phyloP scores from a whole-genome alignment of 2,113 vertebrate genomes.

The Pandion haliaetus region DNA sequence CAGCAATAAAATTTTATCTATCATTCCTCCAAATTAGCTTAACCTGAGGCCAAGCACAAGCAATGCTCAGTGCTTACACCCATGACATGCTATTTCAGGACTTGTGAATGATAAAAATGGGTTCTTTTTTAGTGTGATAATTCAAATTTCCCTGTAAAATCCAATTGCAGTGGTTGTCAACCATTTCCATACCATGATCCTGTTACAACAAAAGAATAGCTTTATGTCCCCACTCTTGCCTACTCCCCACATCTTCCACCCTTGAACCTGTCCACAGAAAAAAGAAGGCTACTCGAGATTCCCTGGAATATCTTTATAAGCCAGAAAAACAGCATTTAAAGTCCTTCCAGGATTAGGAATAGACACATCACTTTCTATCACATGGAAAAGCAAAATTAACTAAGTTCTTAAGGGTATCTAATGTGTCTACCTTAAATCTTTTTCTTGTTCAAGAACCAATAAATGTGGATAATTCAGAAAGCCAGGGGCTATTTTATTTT shows the following conservation, averaged over 20 bases:
- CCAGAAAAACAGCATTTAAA: neutral
- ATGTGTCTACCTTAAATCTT: neutral
- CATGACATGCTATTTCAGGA: conserved; percentile 41
- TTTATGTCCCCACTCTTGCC: neutral
- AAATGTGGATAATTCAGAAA: neutral
- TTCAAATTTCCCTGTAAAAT: conserved; percentile 18
- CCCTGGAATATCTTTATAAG: neutral
- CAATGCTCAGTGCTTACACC: neutral
- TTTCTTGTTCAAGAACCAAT: neutral
- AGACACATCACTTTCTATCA: neutral
- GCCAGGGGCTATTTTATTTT: neutral
- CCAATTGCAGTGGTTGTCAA: neutral
- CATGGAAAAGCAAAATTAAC: neutral
- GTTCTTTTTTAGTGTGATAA: conserved; percentile 16
- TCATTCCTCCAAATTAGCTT: conserved; percentile 46
- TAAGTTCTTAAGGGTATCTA: neutral
- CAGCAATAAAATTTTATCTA: conserved; percentile 47
- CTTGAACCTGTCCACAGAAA: neutral
- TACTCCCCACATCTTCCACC: neutral
- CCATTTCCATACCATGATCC: neutral
- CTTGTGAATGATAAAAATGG: conserved; percentile 1
- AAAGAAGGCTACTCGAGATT: neutral
- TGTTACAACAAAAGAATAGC: neutral
- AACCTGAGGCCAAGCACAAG: conserved; percentile 50
- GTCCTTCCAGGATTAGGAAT: neutral